A percentile compares a stretch with the other conserved stretches of the same genome.
Evolutionary conservation across 2,113 vertebrate genomes (phyloP).

Genomic region (Pitta sordida): DNA sequence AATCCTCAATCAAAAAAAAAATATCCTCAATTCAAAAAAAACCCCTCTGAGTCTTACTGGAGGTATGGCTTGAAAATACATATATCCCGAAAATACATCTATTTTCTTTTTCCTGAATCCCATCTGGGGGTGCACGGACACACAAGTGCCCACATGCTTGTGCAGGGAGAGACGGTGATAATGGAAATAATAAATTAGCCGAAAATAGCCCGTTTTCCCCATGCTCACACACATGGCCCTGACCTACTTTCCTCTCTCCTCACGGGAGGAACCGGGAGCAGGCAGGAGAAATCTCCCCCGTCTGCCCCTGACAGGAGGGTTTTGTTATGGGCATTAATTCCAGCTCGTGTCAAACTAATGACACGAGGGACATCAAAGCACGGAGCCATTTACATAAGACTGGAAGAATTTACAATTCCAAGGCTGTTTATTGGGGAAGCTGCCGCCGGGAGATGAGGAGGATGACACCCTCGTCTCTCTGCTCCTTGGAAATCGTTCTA

Average conservation of each 20-base stretch:
- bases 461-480: neutral
- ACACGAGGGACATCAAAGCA: conserved; percentile 43
- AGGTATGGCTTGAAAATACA: no score
- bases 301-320: neutral
- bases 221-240: neutral
- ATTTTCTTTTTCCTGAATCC: rapidly evolving
- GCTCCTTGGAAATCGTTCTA: neutral
- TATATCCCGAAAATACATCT: no score
- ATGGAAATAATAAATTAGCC: neutral
- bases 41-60: no score
- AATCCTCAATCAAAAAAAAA: no score
- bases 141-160: neutral
- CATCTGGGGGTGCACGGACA: neutral
- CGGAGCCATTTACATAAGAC: neutral
- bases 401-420: neutral
- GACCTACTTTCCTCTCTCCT: conserved; percentile 61
- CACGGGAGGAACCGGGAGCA: neutral
- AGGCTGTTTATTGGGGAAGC: neutral
- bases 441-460: neutral
- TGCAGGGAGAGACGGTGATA: neutral
- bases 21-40: no score
- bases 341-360: conserved; percentile 34
- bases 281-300: neutral
- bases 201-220: conserved; percentile 30
- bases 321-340: conserved; percentile 37